A percentile compares a stretch with the other conserved stretches of the same genome.
Conservation (phyloP, 2,797 vertebrate genomes). For the Melanotaenia boesemani region DNA sequence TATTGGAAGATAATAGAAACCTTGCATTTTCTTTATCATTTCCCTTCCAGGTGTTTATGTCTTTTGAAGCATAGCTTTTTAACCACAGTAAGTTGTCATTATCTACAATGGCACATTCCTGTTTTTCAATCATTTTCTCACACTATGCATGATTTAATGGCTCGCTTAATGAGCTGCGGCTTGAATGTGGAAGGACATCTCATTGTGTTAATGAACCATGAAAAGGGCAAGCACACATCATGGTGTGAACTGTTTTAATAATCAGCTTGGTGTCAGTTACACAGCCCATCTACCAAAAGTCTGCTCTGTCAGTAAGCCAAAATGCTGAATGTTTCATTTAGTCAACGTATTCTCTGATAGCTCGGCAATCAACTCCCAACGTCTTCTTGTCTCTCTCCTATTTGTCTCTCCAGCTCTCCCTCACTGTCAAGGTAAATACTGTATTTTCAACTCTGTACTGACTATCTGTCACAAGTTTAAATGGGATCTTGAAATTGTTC, state of each 20-base stretch:
- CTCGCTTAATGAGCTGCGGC: constrained; percentile 84
- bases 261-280: constrained; percentile 69
- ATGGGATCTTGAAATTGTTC: constrained; percentile 2
- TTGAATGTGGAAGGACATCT: constrained; percentile 81
- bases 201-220: constrained; percentile 86
- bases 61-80: constrained; percentile 62
- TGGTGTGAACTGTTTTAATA: constrained; percentile 77
- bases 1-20: constrained; percentile 70
- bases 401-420: background rate
- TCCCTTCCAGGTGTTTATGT: constrained; percentile 65
- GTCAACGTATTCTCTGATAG: constrained; percentile 45
- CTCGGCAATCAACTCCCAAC: constrained; percentile 16
- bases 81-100: constrained; percentile 69
- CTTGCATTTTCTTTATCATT: constrained; percentile 70
- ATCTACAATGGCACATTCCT: constrained; percentile 69
- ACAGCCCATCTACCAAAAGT: constrained; percentile 58
- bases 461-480: constrained; percentile 13
- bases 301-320: constrained; percentile 63
- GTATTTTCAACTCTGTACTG: constrained; percentile 18
- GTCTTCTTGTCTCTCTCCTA: constrained; percentile 18
- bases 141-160: constrained; percentile 81
- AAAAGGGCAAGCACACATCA: constrained; percentile 84
- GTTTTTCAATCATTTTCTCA: constrained; percentile 75
- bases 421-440: constrained; percentile 4
- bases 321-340: constrained; percentile 63